Conservation (phyloP, 2,888 invertebrate genomes). For the Apamea sordens region DNA sequence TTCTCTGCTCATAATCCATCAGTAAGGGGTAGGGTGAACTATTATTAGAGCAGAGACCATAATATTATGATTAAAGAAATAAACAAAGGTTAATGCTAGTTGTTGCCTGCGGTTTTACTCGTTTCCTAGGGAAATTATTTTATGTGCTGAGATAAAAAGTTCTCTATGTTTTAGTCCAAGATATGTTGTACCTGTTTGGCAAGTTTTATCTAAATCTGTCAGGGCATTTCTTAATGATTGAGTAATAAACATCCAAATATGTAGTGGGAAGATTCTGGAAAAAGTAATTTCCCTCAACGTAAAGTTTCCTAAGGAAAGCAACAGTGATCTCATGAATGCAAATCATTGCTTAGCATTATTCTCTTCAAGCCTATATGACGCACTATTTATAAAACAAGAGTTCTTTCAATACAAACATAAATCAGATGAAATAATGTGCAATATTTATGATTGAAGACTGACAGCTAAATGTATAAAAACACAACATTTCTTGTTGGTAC, state of each 20-base stretch:
- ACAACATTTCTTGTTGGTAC: constrained; percentile 10
- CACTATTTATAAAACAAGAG: constrained; percentile 35
- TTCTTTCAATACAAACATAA: constrained; percentile 33
- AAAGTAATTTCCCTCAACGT: not conserved
- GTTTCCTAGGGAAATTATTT: not conserved
- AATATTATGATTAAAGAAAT: constrained; percentile 50
- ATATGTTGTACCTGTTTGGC: not conserved
- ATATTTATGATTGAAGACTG: constrained; percentile 38
- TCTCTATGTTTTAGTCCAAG: not conserved
- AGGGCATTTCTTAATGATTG: not conserved
- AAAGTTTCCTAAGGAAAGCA: constrained; percentile 15
- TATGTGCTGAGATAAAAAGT: not conserved
- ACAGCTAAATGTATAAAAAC: constrained; percentile 36
- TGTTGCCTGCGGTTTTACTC: not conserved
- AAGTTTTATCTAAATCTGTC: not conserved
- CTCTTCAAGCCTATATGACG: constrained; percentile 24
- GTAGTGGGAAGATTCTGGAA: not conserved
- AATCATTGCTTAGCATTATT: constrained; percentile 24
- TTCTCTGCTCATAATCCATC: constrained; percentile 9
- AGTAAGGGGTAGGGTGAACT: constrained; percentile 39
- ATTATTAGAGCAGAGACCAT: constrained; percentile 42
- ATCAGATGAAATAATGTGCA: constrained; percentile 29
- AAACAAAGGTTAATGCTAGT: constrained; percentile 32
- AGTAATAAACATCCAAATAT: not conserved
- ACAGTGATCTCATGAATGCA: constrained; percentile 28